These are phyloP conservation scores for Drosophila pallidifrons DNA, from an alignment of 1,140 invertebrate species.

Conservation along the genomic window DNA sequence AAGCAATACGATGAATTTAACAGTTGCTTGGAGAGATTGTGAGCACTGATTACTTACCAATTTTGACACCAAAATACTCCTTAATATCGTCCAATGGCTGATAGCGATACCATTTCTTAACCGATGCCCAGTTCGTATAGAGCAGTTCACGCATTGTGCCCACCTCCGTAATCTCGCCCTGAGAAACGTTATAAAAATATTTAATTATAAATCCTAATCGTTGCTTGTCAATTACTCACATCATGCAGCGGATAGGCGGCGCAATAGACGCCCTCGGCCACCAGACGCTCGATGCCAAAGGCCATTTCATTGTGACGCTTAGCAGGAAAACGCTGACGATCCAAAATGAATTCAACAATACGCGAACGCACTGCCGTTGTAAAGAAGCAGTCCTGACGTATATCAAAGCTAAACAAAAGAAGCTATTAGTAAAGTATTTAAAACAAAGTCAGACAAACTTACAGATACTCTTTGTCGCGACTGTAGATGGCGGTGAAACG, in stretches of 20 bases:
- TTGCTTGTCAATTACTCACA: conserved; percentile 86
- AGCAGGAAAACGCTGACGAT: conserved; percentile 92
- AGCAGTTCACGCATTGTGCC: conserved; percentile 91
- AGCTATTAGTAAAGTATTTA: neutral
- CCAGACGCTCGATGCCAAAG: conserved; percentile 94
- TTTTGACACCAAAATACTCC: conserved; percentile 97
- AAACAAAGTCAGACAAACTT: conserved; percentile 81
- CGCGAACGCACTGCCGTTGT: conserved; percentile 93
- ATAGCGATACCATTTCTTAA: conserved; percentile 92
- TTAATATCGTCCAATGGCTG: conserved; percentile 96
- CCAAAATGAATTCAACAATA: conserved; percentile 96
- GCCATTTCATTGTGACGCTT: conserved; percentile 89
- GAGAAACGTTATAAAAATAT: conserved; percentile 27
- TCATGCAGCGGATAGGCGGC: conserved; percentile 97
- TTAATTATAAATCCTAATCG: neutral
- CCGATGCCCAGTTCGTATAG: conserved; percentile 94
- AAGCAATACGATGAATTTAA: neutral
- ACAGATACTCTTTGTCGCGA: conserved; percentile 95
- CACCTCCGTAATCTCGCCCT: conserved; percentile 90
- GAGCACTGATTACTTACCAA: conserved; percentile 86
- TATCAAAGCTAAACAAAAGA: conserved; percentile 90
- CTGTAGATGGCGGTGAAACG: conserved; percentile 93
- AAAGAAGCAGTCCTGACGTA: conserved; percentile 93
- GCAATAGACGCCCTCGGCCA: conserved; percentile 91
- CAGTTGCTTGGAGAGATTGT: too few species aligned